A percentile compares a stretch with the other conserved stretches of the same genome.
Evolutionary conservation across 2,113 vertebrate species (phyloP).

Genomic region (Sardina pilchardus): DNA sequence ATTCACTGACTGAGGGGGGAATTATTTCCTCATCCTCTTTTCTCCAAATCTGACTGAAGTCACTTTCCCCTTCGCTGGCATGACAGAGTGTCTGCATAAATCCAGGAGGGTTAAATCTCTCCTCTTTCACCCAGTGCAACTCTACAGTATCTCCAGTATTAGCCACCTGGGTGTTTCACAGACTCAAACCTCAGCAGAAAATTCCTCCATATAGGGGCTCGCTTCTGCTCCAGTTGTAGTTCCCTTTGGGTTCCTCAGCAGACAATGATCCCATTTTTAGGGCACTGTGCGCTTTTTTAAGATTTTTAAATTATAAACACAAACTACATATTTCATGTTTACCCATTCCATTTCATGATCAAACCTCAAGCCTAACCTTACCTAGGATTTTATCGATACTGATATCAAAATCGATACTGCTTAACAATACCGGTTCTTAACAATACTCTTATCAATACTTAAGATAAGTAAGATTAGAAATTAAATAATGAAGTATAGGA

Average conservation of each 20-base stretch:
- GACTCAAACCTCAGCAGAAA: not conserved
- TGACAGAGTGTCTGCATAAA: conserved; percentile 14
- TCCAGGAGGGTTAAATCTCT: not conserved
- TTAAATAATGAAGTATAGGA: too few relatives aligned
- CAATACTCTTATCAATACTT: too few relatives aligned
- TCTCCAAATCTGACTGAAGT: conserved; percentile 13
- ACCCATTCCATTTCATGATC: not conserved
- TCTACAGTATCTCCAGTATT: not conserved
- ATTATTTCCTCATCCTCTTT: conserved; percentile 16
- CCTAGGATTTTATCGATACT: too few relatives aligned
- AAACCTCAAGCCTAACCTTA: not conserved
- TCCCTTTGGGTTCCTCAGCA: not conserved
- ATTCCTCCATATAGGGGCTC: not conserved
- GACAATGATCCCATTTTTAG: not conserved
- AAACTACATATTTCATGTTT: not conserved
- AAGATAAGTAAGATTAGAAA: too few relatives aligned
- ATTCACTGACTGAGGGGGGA: not conserved
- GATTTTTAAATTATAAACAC: not conserved
- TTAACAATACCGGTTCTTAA: too few relatives aligned
- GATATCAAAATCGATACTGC: too few relatives aligned
- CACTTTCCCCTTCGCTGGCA: not conserved
- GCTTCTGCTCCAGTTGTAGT: not conserved
- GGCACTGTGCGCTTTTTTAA: not conserved
- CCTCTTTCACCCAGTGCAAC: conserved; percentile 6
- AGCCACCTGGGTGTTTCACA: not conserved